Conservation (phyloP, 2,888 invertebrate species). For the Anthoptus insignis region DNA sequence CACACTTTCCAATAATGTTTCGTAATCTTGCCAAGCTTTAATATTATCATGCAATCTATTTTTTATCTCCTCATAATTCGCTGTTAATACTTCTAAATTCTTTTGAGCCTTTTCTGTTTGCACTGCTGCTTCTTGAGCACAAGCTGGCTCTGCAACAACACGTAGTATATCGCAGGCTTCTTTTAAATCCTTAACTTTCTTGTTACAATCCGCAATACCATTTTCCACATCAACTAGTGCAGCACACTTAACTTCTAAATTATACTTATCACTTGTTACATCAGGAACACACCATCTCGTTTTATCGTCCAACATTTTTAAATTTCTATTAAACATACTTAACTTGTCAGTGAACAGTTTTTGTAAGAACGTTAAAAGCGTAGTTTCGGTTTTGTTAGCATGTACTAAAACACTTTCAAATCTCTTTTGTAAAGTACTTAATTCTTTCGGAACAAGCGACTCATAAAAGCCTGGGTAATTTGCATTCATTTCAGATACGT, state of each 20-base stretch:
- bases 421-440: slow-evolving; percentile 94
- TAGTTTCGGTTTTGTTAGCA: slow-evolving; percentile 93
- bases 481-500: slow-evolving; percentile 90
- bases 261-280: slow-evolving; percentile 96
- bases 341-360: slow-evolving; percentile 96
- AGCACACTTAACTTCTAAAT: slow-evolving; percentile 96
- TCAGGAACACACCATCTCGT: slow-evolving; percentile 97
- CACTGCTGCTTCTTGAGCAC: slow-evolving; percentile 88
- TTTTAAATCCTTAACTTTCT: slow-evolving; percentile 89
- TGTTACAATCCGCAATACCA: slow-evolving; percentile 91
- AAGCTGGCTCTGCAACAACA: slow-evolving; percentile 91
- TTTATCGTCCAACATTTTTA: slow-evolving; percentile 95
- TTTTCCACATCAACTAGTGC: slow-evolving; percentile 92
- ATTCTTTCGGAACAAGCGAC: slow-evolving; percentile 93
- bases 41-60: slow-evolving; percentile 90
- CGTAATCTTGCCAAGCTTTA: slow-evolving; percentile 93
- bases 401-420: slow-evolving; percentile 93
- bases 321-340: slow-evolving; percentile 92
- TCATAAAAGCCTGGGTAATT: slow-evolving; percentile 93
- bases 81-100: slow-evolving; percentile 91
- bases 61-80: slow-evolving; percentile 90
- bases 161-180: slow-evolving; percentile 91
- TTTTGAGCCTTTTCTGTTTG: slow-evolving; percentile 90
- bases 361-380: slow-evolving; percentile 93
- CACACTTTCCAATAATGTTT: slow-evolving; percentile 91